Evolutionary conservation across 2,888 invertebrate genomes (phyloP), one percentile per base, ranked within the genome.

Genomic region (Ischnus inquisitorius): DNA sequence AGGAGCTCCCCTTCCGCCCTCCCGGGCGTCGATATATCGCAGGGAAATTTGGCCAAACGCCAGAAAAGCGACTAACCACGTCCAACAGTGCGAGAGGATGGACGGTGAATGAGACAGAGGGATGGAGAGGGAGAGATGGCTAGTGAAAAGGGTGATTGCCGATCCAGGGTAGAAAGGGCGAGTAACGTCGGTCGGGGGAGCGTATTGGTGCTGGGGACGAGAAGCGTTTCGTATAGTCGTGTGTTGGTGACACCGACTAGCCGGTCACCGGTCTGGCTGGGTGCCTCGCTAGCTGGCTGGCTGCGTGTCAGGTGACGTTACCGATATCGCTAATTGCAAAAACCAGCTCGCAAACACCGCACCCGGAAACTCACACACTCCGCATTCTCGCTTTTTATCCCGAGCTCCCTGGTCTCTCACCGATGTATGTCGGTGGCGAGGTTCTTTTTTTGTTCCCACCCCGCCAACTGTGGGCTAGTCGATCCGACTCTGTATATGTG

Each of bases 271-370:
- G 71, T 46, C 71, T 60, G 64, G 68, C 39, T 79, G 80, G 78
- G 79, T 82, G 72, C 74, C 84, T 83, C 46, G 74, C 71, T 60
- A 57, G 68, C 39, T 79, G 80, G 78, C 80, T 82, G 72, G 78
- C 85, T 84, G 83, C 86, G 88, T 88, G 90, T 87, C 86, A 87
- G 88, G 88, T 88, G 88, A 89, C 89, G 87, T 86, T 80, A 87
- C 88, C 90, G 91, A 91, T 91, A 91, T 91, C 89, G 88, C 90
- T 91, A 91, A 91, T 91, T 91, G 90, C 91, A 90, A 91, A 91
- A 90, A 90, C 89, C 88, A 87, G 86, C 88, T 84, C 81, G 78
- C 84, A 83, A 86, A 86, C 84, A 86, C 85, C 85, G 62, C 78
- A 41, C 71, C 64, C 51, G 60, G 51, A 39, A 22, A 79, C 41